Percentiles rank a stretch among this genome's conserved stretches.
Evolutionary conservation across 2,113 vertebrate genomes (phyloP).

Genomic region (Atrichornis clamosus): DNA sequence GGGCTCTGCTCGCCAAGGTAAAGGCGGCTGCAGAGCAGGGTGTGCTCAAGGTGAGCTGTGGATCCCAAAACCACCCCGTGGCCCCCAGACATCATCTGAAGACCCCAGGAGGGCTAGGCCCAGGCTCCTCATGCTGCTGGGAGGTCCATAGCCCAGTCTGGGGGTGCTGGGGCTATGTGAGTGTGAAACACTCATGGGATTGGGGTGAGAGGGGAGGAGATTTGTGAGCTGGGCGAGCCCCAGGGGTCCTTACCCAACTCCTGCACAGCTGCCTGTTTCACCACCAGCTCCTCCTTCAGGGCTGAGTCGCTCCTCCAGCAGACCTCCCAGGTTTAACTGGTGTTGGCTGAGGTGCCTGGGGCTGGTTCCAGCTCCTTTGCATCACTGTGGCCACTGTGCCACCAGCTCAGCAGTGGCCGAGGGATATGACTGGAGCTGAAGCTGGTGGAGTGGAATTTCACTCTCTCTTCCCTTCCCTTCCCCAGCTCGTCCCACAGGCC

Average conservation of each 20-base stretch:
- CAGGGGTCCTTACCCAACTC: no score
- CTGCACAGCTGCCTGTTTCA: no score
- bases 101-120: background rate
- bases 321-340: background rate
- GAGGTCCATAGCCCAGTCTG: no score
- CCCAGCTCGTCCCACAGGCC: constrained; percentile 61
- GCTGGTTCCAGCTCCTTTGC: background rate
- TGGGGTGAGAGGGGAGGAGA: no score
- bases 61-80: background rate
- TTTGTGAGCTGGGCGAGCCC: no score
- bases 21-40: constrained; percentile 64
- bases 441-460: background rate
- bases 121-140: background rate
- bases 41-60: constrained; percentile 53
- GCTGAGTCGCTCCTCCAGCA: no score
- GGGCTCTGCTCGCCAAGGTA: constrained; percentile 76
- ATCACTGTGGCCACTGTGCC: accelerated
- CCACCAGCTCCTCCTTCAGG: no score
- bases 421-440: background rate
- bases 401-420: background rate
- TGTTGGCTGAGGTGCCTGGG: accelerated
- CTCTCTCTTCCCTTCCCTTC: background rate
- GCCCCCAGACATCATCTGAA: no score
- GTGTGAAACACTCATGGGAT: no score
- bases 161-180: no score